Evolutionary conservation across 2,113 vertebrate species (phyloP), one percentile per base, ranked within the genome.

Genomic region (Lepidiolamprologus cunningtoni): DNA sequence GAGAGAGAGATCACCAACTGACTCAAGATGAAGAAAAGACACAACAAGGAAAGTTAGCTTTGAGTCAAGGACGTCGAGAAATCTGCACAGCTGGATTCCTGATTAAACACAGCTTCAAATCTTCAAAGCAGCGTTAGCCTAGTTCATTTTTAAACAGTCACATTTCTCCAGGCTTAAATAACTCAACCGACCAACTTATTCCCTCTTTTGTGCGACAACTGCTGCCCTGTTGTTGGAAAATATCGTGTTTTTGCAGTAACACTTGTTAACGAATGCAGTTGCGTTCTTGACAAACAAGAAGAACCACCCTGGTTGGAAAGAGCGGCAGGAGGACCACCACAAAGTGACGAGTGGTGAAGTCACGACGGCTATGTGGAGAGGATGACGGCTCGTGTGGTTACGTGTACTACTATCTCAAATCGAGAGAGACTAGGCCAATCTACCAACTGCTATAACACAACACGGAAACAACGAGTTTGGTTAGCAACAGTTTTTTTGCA

Each of bases 91-190:
- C 71, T 58, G 82, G 68, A 73, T 68, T 63, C 37, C 10, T 71
- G 71, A 85, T 89, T 86, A 66, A 89, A 89, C 53, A 42, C 71
- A 66, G 66, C 82, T 86, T 85, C 80, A 79, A 85, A 86, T 68
- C 80, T 93, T 82, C 84, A 93, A 81, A 92, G 83, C 53, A 86
- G 54, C 73, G 47, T 17, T 5, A 11, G 53, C 23, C 21, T 37
- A 40, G 83, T 85, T 83, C 11, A 80, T 85, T 89, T 86, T 84
- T 57, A 86, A 78, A 81, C 50, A 28, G 37, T 21, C 40, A 45
- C 10, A 4, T 73, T 89, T 89, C 58, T 71, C 78, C 82, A 35
- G 37, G 68, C 5, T 82, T 85, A 58, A 87, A 78, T 4, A 86
- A 11, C 53, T 35, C 71, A 6, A 55, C 14, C 9, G 82, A 35